Evolutionary conservation across 2,113 vertebrate genomes (phyloP).

Genomic region (Ictalurus punctatus): DNA sequence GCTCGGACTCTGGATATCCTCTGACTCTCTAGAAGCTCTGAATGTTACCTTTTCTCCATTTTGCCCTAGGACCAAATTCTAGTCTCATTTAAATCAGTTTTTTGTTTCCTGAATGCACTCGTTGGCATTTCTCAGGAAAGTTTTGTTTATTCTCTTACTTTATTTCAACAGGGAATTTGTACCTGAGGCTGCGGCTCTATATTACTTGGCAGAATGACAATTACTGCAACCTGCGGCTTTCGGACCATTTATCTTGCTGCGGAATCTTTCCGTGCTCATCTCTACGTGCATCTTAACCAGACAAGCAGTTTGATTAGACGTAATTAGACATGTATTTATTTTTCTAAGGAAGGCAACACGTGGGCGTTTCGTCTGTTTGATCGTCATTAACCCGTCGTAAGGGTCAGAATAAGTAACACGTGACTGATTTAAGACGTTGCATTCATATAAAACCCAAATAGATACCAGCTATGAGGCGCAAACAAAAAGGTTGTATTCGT

Average conservation of each 20-base stretch:
- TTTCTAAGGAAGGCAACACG: not conserved
- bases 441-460: not conserved
- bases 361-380: too few relatives aligned
- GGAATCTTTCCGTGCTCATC: not conserved
- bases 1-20: not conserved
- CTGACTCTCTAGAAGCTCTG: too few relatives aligned
- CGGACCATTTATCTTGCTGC: not conserved
- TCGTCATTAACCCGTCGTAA: not conserved
- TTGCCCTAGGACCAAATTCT: not conserved
- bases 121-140: not conserved
- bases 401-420: not conserved
- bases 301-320: not conserved
- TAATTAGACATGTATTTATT: not conserved
- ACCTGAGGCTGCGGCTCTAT: not conserved
- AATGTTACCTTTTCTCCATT: not conserved
- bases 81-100: not conserved
- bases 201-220: not conserved
- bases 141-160: not conserved
- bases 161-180: not conserved
- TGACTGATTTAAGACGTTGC: not conserved
- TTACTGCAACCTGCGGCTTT: not conserved
- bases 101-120: not conserved
- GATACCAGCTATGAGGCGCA: not conserved
- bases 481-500: not conserved
- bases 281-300: not conserved